phyloP scores from a whole-genome alignment of 1,140 invertebrate genomes.

The Heliconius congener region DNA sequence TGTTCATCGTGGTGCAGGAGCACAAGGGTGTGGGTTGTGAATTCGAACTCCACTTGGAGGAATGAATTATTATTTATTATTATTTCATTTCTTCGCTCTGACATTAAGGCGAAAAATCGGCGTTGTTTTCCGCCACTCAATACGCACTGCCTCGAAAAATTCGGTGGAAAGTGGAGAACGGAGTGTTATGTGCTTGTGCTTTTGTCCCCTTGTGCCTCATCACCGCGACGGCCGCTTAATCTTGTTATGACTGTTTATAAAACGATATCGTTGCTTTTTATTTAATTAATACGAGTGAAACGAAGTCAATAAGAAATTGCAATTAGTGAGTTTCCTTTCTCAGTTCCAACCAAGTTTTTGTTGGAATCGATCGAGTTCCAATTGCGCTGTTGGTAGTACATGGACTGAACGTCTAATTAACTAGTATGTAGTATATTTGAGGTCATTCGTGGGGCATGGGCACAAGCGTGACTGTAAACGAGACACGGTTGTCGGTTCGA shows the following conservation, averaged over 20 bases:
- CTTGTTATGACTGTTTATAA: neutral
- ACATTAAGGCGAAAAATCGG: too few species aligned
- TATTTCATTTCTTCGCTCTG: too few species aligned
- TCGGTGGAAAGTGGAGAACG: too few species aligned
- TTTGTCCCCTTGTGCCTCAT: too few species aligned
- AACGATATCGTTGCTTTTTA: neutral
- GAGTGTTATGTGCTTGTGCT: too few species aligned
- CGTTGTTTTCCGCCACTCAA: too few species aligned
- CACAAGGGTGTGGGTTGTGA: too few species aligned
- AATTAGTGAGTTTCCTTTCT: conserved; percentile 17
- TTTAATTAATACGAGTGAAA: neutral
- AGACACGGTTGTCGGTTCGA: neutral
- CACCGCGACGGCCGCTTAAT: neutral
- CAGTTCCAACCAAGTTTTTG: conserved; percentile 16
- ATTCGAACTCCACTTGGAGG: too few species aligned
- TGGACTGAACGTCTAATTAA: neutral
- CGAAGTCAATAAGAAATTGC: neutral
- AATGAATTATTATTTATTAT: too few species aligned
- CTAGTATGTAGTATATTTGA: neutral
- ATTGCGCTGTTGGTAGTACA: neutral
- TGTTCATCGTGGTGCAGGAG: too few species aligned
- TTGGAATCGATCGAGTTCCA: conserved; percentile 8
- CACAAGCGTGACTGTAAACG: neutral
- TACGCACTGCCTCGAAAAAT: too few species aligned
- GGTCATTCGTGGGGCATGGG: too few species aligned